These are phyloP conservation scores for Otolemur crassicaudatus DNA, from an alignment of 2,797 vertebrate species.

Conservation along the genomic window DNA sequence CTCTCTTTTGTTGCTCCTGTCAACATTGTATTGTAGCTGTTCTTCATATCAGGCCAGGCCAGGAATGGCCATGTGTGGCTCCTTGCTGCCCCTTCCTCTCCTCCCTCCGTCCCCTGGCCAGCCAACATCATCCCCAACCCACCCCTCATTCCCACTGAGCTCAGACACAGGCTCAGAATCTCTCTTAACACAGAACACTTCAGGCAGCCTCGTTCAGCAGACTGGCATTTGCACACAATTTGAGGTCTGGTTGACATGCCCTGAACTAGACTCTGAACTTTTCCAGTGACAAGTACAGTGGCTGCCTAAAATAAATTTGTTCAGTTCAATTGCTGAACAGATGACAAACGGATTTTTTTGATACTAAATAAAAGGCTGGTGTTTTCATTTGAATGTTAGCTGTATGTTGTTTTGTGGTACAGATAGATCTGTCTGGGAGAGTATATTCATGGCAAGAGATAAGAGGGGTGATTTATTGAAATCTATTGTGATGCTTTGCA, in stretches of 20 bases:
- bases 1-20: no score
- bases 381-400: slow-evolving; percentile 28
- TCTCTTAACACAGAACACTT: not conserved
- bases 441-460: not conserved
- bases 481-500: not conserved
- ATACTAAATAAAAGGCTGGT: not conserved
- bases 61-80: not conserved
- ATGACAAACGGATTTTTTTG: slow-evolving; percentile 1
- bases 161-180: not conserved
- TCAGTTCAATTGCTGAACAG: not conserved
- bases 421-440: not conserved
- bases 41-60: not conserved
- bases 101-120: no score
- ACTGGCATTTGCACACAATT: not conserved
- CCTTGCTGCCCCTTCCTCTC: not conserved
- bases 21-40: not conserved
- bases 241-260: not conserved
- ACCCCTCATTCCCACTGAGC: not conserved
- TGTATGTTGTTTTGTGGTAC: not conserved
- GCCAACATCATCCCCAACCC: not conserved
- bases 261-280: not conserved
- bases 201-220: not conserved
- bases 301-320: not conserved
- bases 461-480: not conserved
- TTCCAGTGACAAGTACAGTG: not conserved